These are phyloP conservation scores for Ispidina lecontei DNA, from an alignment of 2,797 vertebrate species.

Conservation along the genomic window DNA sequence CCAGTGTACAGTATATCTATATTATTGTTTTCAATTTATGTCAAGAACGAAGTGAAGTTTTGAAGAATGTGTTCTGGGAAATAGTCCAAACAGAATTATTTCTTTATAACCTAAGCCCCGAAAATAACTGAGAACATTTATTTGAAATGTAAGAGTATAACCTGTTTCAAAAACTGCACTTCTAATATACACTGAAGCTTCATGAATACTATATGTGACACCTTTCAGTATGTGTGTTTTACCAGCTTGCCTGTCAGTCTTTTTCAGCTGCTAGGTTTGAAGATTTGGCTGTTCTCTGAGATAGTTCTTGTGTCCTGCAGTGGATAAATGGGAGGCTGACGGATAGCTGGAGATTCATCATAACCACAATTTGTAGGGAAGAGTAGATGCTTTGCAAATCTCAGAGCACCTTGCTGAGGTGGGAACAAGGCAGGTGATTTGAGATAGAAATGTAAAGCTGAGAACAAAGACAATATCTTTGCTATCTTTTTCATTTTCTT, in stretches of 20 bases:
- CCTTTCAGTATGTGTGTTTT: neutral
- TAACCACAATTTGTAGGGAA: neutral
- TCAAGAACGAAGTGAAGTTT: slow-evolving; percentile 57
- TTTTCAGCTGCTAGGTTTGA: neutral
- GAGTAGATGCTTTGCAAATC: neutral
- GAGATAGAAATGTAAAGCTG: neutral
- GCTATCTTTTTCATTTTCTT: neutral
- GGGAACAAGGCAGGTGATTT: neutral
- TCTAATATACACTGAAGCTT: slow-evolving; percentile 3
- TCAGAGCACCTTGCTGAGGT: neutral
- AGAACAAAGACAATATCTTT: neutral
- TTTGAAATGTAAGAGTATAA: slow-evolving; percentile 33
- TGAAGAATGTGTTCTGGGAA: slow-evolving; percentile 53
- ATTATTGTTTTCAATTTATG: slow-evolving; percentile 70
- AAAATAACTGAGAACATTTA: slow-evolving; percentile 41
- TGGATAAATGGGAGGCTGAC: neutral
- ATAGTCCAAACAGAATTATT: slow-evolving; percentile 51
- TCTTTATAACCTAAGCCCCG: slow-evolving; percentile 50
- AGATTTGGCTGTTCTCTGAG: neutral
- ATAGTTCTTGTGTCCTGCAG: neutral
- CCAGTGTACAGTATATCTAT: slow-evolving; percentile 52
- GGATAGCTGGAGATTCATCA: neutral
- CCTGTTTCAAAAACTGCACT: neutral
- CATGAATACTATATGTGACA: neutral
- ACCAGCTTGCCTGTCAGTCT: neutral